Evolutionary conservation across 1,140 invertebrate species (phyloP).

Genomic region (Plectrocnemia conspersa): DNA sequence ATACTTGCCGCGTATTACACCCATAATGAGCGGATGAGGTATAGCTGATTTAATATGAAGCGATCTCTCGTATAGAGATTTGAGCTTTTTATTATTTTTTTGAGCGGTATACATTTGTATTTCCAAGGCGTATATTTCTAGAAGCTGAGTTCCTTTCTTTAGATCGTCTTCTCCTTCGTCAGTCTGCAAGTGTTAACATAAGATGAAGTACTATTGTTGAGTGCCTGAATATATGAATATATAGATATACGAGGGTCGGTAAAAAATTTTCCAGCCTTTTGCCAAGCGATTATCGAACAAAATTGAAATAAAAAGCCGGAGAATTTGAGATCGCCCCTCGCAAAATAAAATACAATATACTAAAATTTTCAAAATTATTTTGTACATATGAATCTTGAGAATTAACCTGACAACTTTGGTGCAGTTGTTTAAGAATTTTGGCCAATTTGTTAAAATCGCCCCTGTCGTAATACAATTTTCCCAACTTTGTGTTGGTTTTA

Average conservation of each 20-base stretch:
- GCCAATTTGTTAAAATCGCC: conserved; percentile 92
- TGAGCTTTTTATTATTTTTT: conserved; percentile 99
- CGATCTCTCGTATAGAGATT: conserved; percentile 96
- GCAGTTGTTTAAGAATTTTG: conserved; percentile 95
- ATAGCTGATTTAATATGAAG: conserved; percentile 99
- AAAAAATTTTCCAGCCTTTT: too few relatives aligned
- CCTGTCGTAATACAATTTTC: conserved; percentile 96
- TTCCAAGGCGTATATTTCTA: conserved; percentile 98
- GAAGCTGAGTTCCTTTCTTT: conserved; percentile 96
- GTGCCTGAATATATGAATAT: too few relatives aligned
- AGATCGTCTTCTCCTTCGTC: conserved; percentile 99
- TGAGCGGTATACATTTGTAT: conserved; percentile 99
- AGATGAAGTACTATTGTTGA: too few relatives aligned
- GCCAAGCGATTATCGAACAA: too few relatives aligned
- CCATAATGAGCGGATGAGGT: conserved; percentile 99
- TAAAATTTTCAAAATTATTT: neutral
- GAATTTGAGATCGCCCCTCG: too few relatives aligned
- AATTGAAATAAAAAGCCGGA: too few relatives aligned
- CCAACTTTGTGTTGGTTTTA: conserved; percentile 99
- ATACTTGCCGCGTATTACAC: conserved; percentile 97
- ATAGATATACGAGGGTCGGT: too few relatives aligned
- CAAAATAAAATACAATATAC: neutral
- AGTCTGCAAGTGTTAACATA: conserved; percentile 64
- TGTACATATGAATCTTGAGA: conserved; percentile 2
- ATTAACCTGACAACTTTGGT: conserved; percentile 89